Base-by-base conservation (phyloP, 1,140 invertebrate species). In the Magallana ariakensis region DNA sequence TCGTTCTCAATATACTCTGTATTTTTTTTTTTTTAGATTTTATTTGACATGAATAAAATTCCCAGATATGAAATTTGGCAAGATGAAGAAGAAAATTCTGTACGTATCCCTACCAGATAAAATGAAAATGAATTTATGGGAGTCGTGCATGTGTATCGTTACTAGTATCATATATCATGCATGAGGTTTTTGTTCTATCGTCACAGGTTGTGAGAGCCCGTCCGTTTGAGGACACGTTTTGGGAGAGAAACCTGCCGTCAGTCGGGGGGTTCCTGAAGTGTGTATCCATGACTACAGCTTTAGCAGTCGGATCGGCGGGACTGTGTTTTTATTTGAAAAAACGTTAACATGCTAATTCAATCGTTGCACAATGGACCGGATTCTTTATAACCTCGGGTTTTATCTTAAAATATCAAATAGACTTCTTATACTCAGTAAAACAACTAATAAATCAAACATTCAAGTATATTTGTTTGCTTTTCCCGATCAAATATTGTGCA, bases 31-130 rank as follows among this genome's bases (percentile, higher is more conserved):
- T 54, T 60, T 0, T n/a, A 92, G 91, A 89, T 93, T 55, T 87
- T 93, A 2, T 85, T 83, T 83, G 84, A 70, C 2, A 86, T 89
- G 80, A 88, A 90, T 11, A 85, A 87, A 70, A 86, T 93, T 16
- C 53, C 81, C 15, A 10, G 83, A 60, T 60, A 88, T 81, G 87
- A 92, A 55, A 92, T 93, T 13, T 90, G 91, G 89, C 84, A 91
- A 57, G 90, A 89, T 15, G 92, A 92, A 90, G 90, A 90, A 22
- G 91, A 93, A 83, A 89, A 90, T 86, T 13, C 55, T 82, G 90
- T 91, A 87, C 46, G 22, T 86, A 33, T 33, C 9, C 46, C 33
- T n/a, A n/a, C 82, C 19, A 15, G 8, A n/a, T n/a, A 5, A 46
- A 4, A 3, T 84, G 22, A 0, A 84, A 60, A 57, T 26, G 7